Evolutionary conservation across 2,888 invertebrate genomes (phyloP).

Genomic region (Homarus gammarus): DNA sequence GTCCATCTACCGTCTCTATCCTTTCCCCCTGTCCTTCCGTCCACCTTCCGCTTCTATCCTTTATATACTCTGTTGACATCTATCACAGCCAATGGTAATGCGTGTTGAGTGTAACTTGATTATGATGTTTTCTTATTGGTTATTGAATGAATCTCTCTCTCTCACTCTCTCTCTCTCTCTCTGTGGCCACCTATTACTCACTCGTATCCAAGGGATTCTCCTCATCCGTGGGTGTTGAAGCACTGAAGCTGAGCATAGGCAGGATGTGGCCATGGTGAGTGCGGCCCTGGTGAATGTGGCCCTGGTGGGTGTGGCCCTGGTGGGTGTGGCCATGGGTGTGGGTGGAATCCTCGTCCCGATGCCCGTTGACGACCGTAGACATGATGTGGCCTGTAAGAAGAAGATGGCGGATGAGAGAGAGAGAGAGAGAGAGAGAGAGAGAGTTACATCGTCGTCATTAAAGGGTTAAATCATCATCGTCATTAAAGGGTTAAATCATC

Average conservation of each 20-base stretch:
- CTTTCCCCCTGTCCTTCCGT: too few species aligned
- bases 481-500: too few species aligned
- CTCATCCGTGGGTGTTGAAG: constrained; percentile 60
- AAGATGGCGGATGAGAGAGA: neutral
- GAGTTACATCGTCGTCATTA: too few species aligned
- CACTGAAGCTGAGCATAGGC: constrained; percentile 53
- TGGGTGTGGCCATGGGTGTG: neutral
- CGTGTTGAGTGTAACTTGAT: too few species aligned
- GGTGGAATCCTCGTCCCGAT: constrained; percentile 22
- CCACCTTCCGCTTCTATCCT: too few species aligned
- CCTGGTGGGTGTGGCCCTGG: neutral
- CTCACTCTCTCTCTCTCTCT: constrained; percentile 37
- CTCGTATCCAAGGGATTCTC: constrained; percentile 44
- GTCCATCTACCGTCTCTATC: too few species aligned
- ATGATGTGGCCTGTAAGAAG: constrained; percentile 20
- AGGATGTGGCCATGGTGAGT: constrained; percentile 48
- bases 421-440: neutral
- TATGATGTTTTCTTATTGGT: too few species aligned
- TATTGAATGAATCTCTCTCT: too few species aligned
- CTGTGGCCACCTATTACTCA: neutral
- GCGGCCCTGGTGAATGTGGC: neutral
- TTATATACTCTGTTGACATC: too few species aligned
- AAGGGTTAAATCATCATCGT: too few species aligned
- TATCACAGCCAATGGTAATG: too few species aligned
- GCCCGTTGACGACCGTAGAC: constrained; percentile 57